phyloP scores from a whole-genome alignment of 2,113 vertebrate species.

The Corythaixoides concolor region DNA sequence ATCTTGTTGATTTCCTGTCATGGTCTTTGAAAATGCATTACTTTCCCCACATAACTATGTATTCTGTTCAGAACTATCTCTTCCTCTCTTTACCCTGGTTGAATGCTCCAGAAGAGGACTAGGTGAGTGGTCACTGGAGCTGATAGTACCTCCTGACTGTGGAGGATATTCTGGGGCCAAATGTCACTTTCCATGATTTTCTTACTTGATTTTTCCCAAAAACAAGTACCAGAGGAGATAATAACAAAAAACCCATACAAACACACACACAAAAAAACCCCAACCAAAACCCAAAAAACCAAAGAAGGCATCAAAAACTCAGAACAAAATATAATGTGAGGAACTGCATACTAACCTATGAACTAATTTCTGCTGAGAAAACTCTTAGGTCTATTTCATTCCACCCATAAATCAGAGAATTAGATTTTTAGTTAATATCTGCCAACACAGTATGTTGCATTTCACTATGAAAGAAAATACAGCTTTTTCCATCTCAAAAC shows the following conservation, averaged over 20 bases:
- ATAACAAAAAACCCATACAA: not conserved
- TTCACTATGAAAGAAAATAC: not conserved
- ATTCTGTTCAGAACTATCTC: not conserved
- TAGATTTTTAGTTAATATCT: not conserved
- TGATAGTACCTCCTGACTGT: not conserved
- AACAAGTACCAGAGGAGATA: not conserved
- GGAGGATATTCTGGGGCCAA: not conserved
- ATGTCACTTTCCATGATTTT: rapidly evolving
- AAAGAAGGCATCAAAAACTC: not conserved
- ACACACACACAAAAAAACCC: not conserved
- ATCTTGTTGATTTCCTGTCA: not conserved
- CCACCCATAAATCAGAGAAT: not conserved
- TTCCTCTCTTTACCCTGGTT: not conserved
- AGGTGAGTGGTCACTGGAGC: not conserved
- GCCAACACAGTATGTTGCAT: not conserved
- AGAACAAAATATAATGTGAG: not conserved
- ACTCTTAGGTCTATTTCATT: not conserved
- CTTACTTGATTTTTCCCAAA: not conserved
- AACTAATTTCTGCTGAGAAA: not conserved
- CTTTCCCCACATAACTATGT: not conserved
- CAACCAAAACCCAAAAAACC: not conserved
- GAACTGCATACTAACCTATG: too few relatives aligned
- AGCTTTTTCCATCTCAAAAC: not conserved
- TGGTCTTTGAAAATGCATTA: not conserved
- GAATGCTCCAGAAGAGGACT: not conserved